Evolutionary conservation across 1,140 invertebrate species (phyloP).

Genomic region (Berghia stephanieae): DNA sequence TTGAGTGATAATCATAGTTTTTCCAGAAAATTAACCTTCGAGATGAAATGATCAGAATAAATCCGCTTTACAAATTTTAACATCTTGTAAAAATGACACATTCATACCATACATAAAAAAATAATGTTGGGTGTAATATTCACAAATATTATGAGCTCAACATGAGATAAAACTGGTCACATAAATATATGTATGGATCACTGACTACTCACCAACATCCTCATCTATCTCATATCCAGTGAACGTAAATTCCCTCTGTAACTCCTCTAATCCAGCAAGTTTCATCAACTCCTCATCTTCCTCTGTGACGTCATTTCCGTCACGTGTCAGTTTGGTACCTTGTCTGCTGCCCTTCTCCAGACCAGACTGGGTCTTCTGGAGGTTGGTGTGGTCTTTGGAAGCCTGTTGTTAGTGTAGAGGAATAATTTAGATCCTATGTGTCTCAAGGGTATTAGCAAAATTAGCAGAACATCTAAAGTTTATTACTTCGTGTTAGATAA

Average conservation of each 20-base stretch:
- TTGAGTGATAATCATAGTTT: too few species aligned
- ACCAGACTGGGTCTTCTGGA: not conserved
- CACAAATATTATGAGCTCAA: too few species aligned
- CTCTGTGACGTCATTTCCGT: conserved; percentile 8
- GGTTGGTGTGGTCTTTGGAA: not conserved
- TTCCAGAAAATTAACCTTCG: too few species aligned
- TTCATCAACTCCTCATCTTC: conserved; percentile 24
- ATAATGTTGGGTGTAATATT: too few species aligned
- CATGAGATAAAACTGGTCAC: too few species aligned
- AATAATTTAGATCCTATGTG: not conserved
- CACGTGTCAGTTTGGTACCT: not conserved
- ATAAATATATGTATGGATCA: not conserved
- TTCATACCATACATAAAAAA: too few species aligned
- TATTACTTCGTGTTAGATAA: too few species aligned
- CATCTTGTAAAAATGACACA: too few species aligned
- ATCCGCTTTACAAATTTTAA: too few species aligned
- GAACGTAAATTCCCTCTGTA: conserved; percentile 51
- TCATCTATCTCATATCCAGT: conserved; percentile 58
- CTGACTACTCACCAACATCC: conserved; percentile 42
- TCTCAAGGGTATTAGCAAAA: not conserved
- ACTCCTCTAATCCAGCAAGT: conserved; percentile 12
- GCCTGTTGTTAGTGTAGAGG: not conserved
- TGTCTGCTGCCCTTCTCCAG: conserved; percentile 3
- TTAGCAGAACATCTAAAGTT: not conserved
- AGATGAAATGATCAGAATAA: too few species aligned